Evolutionary conservation across 2,113 vertebrate genomes (phyloP).

Genomic region (Brachypteracias leptosomus): DNA sequence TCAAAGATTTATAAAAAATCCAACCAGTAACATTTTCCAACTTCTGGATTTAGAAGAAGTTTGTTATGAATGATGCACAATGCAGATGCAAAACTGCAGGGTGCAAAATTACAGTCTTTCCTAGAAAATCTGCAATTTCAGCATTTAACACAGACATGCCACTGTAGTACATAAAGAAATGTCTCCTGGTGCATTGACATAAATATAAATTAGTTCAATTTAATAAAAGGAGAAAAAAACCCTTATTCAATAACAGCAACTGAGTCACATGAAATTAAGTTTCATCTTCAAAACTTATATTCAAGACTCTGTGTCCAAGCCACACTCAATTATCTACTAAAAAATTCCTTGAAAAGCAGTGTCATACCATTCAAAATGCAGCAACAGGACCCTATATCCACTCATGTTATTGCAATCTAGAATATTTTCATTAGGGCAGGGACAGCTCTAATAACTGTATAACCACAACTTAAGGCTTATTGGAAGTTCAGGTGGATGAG

Average conservation of each 20-base stretch:
- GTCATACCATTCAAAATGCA: neutral
- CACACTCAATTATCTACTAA: neutral
- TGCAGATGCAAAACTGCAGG: neutral
- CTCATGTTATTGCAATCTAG: neutral
- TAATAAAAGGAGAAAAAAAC: neutral
- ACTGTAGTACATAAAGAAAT: neutral
- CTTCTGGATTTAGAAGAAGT: neutral
- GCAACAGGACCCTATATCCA: neutral
- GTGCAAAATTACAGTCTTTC: neutral
- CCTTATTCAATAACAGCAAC: neutral
- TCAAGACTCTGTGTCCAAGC: neutral
- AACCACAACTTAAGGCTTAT: neutral
- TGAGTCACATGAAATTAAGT: neutral
- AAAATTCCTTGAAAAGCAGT: neutral
- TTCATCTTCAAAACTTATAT: neutral
- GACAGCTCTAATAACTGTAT: neutral
- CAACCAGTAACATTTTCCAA: neutral
- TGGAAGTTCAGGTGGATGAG: neutral
- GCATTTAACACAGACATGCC: neutral
- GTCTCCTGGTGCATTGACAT: neutral
- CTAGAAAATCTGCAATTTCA: neutral
- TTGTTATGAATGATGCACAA: neutral
- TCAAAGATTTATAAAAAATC: neutral
- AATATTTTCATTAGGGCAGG: neutral
- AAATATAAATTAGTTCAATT: neutral